Evolutionary conservation across 1,140 invertebrate genomes (phyloP), one percentile per base, ranked within the genome.

Genomic region (Radopholus similis): DNA sequence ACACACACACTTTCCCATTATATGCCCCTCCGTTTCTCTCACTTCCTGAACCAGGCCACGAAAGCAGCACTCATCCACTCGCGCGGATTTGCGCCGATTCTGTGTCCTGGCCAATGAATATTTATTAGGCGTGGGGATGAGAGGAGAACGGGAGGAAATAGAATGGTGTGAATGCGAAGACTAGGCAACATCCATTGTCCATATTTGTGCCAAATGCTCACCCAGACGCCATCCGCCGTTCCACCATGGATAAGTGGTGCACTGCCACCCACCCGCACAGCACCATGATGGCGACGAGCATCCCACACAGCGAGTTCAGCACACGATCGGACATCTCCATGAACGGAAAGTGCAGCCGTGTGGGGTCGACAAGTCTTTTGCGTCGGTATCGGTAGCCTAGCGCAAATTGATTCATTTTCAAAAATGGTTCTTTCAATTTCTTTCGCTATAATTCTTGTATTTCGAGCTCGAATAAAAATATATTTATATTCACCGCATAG

Each of bases 361-460:
- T 62, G 18, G 64, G 42, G 40, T 72, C 58, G 8, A 72, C 55
- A 56, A 72, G 64, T 34, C 51, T 55, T n/a, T 51, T 55, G 28
- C 67, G 15, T 8, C 65, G 37, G 18, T 67, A 73, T 28, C 62
- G 51, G 49, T 67, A 73, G 30, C 71, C n/a, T n/a, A n/a, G n/a
- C n/a, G n/a, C n/a, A n/a, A n/a, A n/a, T n/a, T n/a, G n/a, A n/a
- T n/a, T n/a, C n/a, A n/a, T n/a, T n/a, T n/a, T n/a, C n/a, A n/a
- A n/a, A n/a, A n/a, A n/a, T n/a, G n/a, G n/a, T n/a, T n/a, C n/a
- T n/a, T n/a, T n/a, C n/a, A n/a, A n/a, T n/a, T n/a, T n/a, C n/a
- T n/a, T n/a, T n/a, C n/a, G n/a, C n/a, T n/a, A n/a, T n/a, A n/a
- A n/a, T n/a, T n/a, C n/a, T n/a, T n/a, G n/a, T n/a, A n/a, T n/a